A percentile compares a stretch with the other conserved stretches of the same genome.
phyloP scores from a whole-genome alignment of 2,888 invertebrate species.

The Callyntrura sp. region DNA sequence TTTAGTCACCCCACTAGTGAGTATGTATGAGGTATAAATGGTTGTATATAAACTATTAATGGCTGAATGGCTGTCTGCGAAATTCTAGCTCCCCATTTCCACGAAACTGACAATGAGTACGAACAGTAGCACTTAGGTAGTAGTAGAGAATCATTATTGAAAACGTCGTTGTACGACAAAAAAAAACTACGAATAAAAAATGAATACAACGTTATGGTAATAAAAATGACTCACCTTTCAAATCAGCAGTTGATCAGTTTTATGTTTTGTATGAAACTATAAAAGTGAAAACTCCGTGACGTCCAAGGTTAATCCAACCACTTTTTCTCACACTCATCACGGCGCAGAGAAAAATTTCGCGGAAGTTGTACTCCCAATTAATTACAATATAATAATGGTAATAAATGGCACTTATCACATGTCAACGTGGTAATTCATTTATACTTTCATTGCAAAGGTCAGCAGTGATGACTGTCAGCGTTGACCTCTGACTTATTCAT shows the following conservation, averaged over 20 bases:
- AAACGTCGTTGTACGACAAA: neutral
- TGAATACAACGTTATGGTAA: neutral
- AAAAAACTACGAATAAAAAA: neutral
- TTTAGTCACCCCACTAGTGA: constrained; percentile 26
- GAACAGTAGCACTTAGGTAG: neutral
- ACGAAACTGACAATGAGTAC: neutral
- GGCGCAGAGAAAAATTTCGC: constrained; percentile 31
- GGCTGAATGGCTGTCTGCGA: neutral
- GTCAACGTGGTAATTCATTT: constrained; percentile 75
- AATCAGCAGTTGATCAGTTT: constrained; percentile 32
- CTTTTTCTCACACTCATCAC: constrained; percentile 61
- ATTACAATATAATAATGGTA: constrained; percentile 38
- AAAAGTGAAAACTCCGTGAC: constrained; percentile 52
- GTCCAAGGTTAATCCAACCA: constrained; percentile 39
- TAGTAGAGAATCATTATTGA: neutral
- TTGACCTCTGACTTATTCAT: constrained; percentile 74
- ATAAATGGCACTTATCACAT: constrained; percentile 78
- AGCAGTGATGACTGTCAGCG: constrained; percentile 67
- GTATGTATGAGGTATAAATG: neutral
- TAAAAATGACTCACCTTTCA: constrained; percentile 70
- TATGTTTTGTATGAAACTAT: constrained; percentile 43
- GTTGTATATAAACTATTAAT: neutral
- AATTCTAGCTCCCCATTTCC: constrained; percentile 15
- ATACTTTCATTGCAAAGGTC: constrained; percentile 73
- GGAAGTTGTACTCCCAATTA: constrained; percentile 4